These are phyloP conservation scores for Trichosurus vulpecula DNA, from an alignment of 2,797 vertebrate species.

Conservation along the genomic window DNA sequence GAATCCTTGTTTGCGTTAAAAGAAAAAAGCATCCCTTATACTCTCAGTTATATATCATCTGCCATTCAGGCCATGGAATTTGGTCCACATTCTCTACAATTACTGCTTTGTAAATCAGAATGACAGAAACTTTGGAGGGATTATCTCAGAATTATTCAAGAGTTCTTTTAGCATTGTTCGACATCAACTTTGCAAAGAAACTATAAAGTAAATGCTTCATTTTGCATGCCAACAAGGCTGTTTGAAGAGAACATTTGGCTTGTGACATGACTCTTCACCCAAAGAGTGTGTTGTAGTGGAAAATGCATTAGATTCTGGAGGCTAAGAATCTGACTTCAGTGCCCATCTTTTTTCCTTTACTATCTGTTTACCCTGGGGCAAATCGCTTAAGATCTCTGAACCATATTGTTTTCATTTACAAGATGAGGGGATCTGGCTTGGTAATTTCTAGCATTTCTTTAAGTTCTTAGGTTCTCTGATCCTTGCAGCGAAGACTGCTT, in stretches of 20 bases:
- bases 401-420: not conserved
- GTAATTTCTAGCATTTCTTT: not conserved
- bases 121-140: not conserved
- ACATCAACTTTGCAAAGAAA: not conserved
- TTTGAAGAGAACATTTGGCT: constrained; percentile 36
- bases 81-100: not conserved
- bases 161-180: not conserved
- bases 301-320: not conserved
- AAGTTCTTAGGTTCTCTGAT: not conserved
- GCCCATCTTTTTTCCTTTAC: not conserved
- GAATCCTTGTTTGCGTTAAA: not conserved
- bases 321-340: not conserved
- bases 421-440: not conserved
- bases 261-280: not conserved
- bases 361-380: not conserved
- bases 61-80: not conserved
- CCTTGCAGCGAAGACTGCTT: not conserved
- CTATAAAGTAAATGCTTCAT: not conserved
- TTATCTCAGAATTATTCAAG: not conserved
- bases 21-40: not conserved
- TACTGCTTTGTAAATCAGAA: not conserved
- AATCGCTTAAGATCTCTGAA: not conserved
- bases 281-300: not conserved
- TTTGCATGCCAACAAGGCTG: constrained; percentile 25
- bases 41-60: not conserved